A percentile compares a stretch with the other conserved stretches of the same genome.
phyloP scores from a whole-genome alignment of 2,113 vertebrate species.

The Ivindomyrus marchei region DNA sequence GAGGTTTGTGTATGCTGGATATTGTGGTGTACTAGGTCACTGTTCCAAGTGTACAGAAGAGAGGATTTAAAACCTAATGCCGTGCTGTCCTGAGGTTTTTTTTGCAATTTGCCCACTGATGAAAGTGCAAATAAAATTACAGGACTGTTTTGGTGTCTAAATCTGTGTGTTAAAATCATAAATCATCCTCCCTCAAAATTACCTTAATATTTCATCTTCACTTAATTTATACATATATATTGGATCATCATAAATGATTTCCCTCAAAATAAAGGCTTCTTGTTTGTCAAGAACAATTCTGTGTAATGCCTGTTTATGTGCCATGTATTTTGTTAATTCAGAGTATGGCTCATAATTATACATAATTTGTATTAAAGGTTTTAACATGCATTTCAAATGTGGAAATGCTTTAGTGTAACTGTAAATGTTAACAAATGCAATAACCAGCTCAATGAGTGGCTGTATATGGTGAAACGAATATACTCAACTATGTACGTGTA shows the following conservation, averaged over 20 bases:
- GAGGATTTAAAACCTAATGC: slow-evolving; percentile 62
- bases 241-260: slow-evolving; percentile 58
- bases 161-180: slow-evolving; percentile 54
- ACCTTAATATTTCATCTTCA: slow-evolving; percentile 56
- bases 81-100: slow-evolving; percentile 63
- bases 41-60: slow-evolving; percentile 79
- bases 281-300: slow-evolving; percentile 57
- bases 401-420: slow-evolving; percentile 5
- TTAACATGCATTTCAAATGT: slow-evolving; percentile 15
- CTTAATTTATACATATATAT: slow-evolving; percentile 58
- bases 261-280: slow-evolving; percentile 66
- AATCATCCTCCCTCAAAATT: slow-evolving; percentile 53
- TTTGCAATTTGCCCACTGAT: slow-evolving; percentile 74
- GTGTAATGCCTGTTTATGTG: slow-evolving; percentile 20
- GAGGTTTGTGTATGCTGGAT: slow-evolving; percentile 80
- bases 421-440: slow-evolving; percentile 12
- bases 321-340: slow-evolving; percentile 12
- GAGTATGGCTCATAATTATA: slow-evolving; percentile 27
- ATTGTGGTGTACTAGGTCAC: slow-evolving; percentile 84
- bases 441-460: not conserved
- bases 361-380: slow-evolving; percentile 2
- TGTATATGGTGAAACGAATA: slow-evolving; percentile 1
- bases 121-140: slow-evolving; percentile 75
- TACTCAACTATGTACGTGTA: not conserved
- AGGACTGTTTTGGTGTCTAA: slow-evolving; percentile 62